Evolutionary conservation across 2,888 invertebrate species (phyloP).

Genomic region (Bombylius discolor): DNA sequence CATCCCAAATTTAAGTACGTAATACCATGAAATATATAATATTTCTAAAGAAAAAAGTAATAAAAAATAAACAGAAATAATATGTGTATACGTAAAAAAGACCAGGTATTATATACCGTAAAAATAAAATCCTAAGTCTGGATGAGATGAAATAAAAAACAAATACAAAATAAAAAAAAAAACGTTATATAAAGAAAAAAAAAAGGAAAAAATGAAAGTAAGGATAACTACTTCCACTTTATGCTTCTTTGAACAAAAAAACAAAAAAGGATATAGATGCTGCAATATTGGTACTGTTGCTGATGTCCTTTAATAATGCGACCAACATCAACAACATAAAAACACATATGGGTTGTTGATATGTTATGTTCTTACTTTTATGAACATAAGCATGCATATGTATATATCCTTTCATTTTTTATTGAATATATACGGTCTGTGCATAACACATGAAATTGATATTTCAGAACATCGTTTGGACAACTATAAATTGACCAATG

Average conservation of each 20-base stretch:
- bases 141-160: background rate
- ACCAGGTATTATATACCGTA: too few relatives aligned
- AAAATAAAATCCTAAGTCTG: background rate
- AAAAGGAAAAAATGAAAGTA: background rate
- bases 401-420: background rate
- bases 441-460: slow-evolving; percentile 1
- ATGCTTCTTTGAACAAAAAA: background rate
- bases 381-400: background rate
- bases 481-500: slow-evolving; percentile 3
- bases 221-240: background rate
- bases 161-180: background rate
- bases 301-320: too few relatives aligned
- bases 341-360: too few relatives aligned
- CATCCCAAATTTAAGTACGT: background rate
- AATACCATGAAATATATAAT: too few relatives aligned
- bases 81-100: too few relatives aligned
- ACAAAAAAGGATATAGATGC: background rate
- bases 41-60: background rate
- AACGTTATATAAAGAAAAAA: background rate
- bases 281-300: too few relatives aligned
- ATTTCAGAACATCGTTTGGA: slow-evolving; percentile 6
- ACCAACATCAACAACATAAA: too few relatives aligned
- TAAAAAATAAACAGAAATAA: background rate
- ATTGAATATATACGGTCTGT: too few relatives aligned
- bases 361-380: too few relatives aligned